phyloP scores from a whole-genome alignment of 2,797 vertebrate species.

The Loriculus beryllinus region DNA sequence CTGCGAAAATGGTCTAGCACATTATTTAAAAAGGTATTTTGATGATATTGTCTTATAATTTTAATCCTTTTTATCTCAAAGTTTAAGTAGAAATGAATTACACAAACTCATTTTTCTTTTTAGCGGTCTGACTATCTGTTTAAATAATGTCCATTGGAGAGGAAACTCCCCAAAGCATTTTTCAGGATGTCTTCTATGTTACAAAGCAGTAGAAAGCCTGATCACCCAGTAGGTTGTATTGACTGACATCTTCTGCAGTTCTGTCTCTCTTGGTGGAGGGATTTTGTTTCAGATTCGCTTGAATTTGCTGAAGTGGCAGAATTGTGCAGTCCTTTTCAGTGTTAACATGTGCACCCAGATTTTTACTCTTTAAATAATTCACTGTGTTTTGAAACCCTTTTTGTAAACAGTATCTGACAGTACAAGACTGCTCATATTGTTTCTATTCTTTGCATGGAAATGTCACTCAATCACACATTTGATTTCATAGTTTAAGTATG shows the following conservation, averaged over 20 bases:
- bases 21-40: background rate
- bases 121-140: background rate
- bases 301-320: background rate
- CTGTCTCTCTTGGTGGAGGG: background rate
- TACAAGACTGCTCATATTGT: background rate
- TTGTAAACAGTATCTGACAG: background rate
- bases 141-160: background rate
- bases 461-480: background rate
- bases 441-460: background rate
- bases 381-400: background rate
- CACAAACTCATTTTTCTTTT: background rate
- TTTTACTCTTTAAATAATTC: background rate
- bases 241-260: background rate
- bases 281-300: background rate
- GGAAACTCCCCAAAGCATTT: background rate
- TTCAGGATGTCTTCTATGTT: background rate
- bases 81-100: background rate
- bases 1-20: background rate
- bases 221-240: background rate
- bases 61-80: background rate
- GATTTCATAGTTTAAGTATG: background rate
- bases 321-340: background rate
- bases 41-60: background rate
- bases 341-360: background rate
- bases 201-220: background rate